A percentile compares a stretch with the other conserved stretches of the same genome.
phyloP scores from a whole-genome alignment of 1,140 invertebrate species.

The Bombus breviceps region DNA sequence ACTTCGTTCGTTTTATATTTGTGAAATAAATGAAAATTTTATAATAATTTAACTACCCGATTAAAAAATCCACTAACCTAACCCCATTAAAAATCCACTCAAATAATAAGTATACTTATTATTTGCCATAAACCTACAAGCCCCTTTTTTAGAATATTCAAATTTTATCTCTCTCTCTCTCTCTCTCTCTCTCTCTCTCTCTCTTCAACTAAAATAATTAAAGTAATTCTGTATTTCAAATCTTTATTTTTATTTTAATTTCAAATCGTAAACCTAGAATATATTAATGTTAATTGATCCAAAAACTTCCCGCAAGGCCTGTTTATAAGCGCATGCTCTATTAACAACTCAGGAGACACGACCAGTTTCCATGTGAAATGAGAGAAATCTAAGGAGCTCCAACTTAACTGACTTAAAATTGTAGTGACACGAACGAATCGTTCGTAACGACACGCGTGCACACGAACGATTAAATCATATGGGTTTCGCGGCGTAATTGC shows the following conservation, averaged over 20 bases:
- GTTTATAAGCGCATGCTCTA: neutral
- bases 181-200: too few species aligned
- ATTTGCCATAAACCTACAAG: too few species aligned
- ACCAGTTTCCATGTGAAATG: neutral
- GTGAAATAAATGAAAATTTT: too few species aligned
- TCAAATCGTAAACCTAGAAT: neutral
- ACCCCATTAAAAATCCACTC: too few species aligned
- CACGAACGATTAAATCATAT: conserved; percentile 50
- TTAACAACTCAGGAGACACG: neutral
- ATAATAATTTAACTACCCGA: too few species aligned
- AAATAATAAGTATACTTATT: too few species aligned
- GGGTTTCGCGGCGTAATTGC: conserved; percentile 43
- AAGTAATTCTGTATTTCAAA: neutral
- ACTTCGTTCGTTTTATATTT: too few species aligned
- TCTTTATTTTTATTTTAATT: neutral
- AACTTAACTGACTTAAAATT: neutral
- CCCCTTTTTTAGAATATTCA: too few species aligned
- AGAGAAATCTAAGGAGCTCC: too few species aligned
- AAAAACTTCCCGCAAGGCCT: neutral
- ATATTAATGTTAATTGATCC: neutral
- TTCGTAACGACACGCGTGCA: neutral
- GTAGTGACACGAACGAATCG: neutral
- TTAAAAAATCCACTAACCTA: too few species aligned
- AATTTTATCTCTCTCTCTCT: too few species aligned
- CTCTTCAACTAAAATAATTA: neutral